A percentile compares a stretch with the other conserved stretches of the same genome.
phyloP scores from a whole-genome alignment of 2,888 invertebrate genomes.

The Pollenia griseotomentosa region DNA sequence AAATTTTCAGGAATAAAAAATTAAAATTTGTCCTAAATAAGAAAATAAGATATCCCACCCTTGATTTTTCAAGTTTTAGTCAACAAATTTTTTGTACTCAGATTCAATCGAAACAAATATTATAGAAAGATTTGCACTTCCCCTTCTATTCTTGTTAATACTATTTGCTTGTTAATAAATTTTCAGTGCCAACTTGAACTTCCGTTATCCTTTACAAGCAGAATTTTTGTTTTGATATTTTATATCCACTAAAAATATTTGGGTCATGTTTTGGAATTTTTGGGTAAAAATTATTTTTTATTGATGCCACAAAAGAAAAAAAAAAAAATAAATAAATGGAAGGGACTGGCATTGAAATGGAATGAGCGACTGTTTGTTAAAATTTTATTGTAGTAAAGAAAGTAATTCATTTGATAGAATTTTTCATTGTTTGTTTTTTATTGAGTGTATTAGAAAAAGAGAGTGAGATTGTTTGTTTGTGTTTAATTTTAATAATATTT shows the following conservation, averaged over 20 bases:
- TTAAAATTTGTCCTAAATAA: too few species aligned
- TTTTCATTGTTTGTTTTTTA: conserved; percentile 14
- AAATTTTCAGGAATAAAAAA: too few species aligned
- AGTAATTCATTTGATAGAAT: conserved; percentile 37
- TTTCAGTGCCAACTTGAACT: background rate
- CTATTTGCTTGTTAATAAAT: background rate
- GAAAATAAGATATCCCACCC: too few species aligned
- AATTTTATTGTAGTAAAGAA: background rate
- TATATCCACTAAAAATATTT: conserved; percentile 5
- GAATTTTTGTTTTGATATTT: conserved; percentile 15
- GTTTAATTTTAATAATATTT: background rate
- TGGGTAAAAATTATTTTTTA: background rate
- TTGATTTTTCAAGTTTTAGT: too few species aligned
- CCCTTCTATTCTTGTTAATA: background rate
- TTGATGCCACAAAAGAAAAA: background rate
- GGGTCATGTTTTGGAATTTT: background rate
- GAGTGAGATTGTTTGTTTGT: background rate
- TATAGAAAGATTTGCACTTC: background rate
- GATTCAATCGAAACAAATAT: too few species aligned
- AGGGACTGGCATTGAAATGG: background rate
- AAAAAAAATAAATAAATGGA: background rate
- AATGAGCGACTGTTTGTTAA: background rate
- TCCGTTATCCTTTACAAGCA: background rate
- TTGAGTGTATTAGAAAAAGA: background rate
- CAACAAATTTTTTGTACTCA: too few species aligned